Base-by-base conservation (phyloP, 2,888 invertebrate species). In the Drosophila hamatofila region DNA sequence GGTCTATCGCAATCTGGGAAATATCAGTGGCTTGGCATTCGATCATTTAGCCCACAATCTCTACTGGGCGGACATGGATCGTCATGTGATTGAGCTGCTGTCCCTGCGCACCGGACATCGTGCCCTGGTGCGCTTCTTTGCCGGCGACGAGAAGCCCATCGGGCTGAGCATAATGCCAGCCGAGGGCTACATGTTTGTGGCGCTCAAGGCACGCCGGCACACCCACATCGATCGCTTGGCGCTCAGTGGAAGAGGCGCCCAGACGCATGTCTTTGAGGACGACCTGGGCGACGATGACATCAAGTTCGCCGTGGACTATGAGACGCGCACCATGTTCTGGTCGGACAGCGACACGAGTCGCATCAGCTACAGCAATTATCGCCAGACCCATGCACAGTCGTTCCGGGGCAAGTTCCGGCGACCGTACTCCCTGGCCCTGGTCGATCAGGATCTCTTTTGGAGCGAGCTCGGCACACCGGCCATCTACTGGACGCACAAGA, bases 21-120 rank as follows among this genome's bases (percentile, higher is more conserved):
- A 92, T 52, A 90, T 96, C 0, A 93, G 93, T 55, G 94, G 94
- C 8, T 92, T 96, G 93, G 94, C 94, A 76, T 95, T 94, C 79
- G 97, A 97, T 93, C 94, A 95, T 78, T 93, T 95, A 11, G 95
- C 96, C 0, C 95, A 96, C 70, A 95, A 95, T 76, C 92, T 97
- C 0, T 97, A 97, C 91, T 95, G 96, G 93, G 93, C 95, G 64
- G 96, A 97, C 91, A 93, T 94, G 0, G 94, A 94, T 0, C 94
- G 94, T 14, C 94, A 94, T 59, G 94, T 94, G 0, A 93, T 97
- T 1, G 96, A 97, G 89, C 95, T 95, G 3, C 90, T 95, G 14
- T 96, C 95, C 0, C 82, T 96, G 51, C 93, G 93, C 54, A 96
- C 94, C 0, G 92, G 92, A 25, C 92, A 95, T 9, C 94, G 95